A percentile compares a stretch with the other conserved stretches of the same genome.
Conservation (phyloP, 2,888 invertebrate genomes). For the Argynnis bischoffii region DNA sequence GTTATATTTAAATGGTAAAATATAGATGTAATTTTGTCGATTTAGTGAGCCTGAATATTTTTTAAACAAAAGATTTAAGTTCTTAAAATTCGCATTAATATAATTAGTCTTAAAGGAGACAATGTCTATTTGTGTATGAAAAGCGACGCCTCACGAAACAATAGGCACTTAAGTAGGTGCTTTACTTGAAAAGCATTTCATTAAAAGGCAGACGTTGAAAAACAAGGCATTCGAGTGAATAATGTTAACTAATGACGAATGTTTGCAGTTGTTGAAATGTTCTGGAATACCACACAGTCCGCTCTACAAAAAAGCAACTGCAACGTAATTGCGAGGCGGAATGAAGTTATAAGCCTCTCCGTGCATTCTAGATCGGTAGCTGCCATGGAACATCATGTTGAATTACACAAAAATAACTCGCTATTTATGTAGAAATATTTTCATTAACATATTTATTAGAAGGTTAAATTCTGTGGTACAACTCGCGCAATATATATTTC, state of each 20-base stretch:
- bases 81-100: conserved; percentile 14
- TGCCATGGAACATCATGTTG: conserved; percentile 29
- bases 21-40: neutral
- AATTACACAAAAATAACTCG: conserved; percentile 25
- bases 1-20: too few species aligned
- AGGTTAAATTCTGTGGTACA: neutral
- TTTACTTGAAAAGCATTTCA: conserved; percentile 50
- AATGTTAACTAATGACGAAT: conserved; percentile 71
- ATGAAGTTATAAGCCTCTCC: conserved; percentile 64
- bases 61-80: neutral
- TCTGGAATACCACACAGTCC: conserved; percentile 54
- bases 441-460: neutral
- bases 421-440: neutral
- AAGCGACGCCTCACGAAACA: conserved; percentile 42
- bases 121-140: conserved; percentile 38
- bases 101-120: conserved; percentile 35
- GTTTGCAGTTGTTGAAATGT: conserved; percentile 64
- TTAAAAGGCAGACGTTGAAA: conserved; percentile 68
- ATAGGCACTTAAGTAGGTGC: conserved; percentile 42
- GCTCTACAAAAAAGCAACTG: conserved; percentile 53
- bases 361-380: conserved; percentile 33
- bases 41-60: neutral
- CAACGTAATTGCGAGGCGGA: conserved; percentile 64
- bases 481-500: too few species aligned
- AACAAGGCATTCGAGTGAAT: conserved; percentile 63